These are phyloP conservation scores for Fistularia tabacaria DNA, from an alignment of 2,797 vertebrate genomes.

Conservation along the genomic window DNA sequence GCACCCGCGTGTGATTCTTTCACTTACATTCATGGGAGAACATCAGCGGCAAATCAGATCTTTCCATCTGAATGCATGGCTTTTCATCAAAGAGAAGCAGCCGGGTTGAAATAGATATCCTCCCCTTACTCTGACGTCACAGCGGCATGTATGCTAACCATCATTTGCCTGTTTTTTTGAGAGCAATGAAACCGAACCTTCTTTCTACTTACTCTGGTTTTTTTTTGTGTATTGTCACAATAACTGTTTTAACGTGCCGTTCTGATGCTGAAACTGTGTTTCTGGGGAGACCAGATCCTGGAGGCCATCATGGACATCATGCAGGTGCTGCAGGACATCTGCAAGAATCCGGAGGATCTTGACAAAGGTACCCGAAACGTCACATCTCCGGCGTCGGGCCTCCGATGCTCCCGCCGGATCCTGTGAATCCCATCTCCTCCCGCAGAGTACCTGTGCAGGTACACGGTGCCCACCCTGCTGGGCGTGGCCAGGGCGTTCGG, in stretches of 20 bases:
- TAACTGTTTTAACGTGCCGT: background rate
- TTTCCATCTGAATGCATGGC: too few relatives aligned
- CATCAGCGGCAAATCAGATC: too few relatives aligned
- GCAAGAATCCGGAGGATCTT: conserved; percentile 83
- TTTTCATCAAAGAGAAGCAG: too few relatives aligned
- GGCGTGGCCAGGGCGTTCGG: conserved; percentile 94
- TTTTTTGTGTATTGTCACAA: background rate
- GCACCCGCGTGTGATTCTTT: too few relatives aligned
- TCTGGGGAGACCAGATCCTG: conserved; percentile 78
- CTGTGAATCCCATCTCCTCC: background rate
- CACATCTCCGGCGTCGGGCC: too few relatives aligned
- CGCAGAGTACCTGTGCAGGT: conserved; percentile 89
- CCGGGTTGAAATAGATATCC: too few relatives aligned
- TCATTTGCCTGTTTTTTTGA: too few relatives aligned
- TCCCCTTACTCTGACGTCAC: too few relatives aligned
- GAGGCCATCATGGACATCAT: conserved; percentile 88
- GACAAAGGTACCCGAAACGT: conserved; percentile 83
- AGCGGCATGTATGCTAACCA: too few relatives aligned
- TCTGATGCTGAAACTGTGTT: background rate
- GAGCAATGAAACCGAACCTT: background rate
- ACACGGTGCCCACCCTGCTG: conserved; percentile 87
- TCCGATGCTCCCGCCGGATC: too few relatives aligned
- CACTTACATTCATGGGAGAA: too few relatives aligned
- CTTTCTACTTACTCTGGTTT: background rate
- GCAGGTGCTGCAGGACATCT: conserved; percentile 86